Percentiles rank a stretch among this genome's conserved stretches.
These are phyloP conservation scores for Poecile atricapillus DNA, from an alignment of 2,113 vertebrate genomes.

Conservation along the genomic window DNA sequence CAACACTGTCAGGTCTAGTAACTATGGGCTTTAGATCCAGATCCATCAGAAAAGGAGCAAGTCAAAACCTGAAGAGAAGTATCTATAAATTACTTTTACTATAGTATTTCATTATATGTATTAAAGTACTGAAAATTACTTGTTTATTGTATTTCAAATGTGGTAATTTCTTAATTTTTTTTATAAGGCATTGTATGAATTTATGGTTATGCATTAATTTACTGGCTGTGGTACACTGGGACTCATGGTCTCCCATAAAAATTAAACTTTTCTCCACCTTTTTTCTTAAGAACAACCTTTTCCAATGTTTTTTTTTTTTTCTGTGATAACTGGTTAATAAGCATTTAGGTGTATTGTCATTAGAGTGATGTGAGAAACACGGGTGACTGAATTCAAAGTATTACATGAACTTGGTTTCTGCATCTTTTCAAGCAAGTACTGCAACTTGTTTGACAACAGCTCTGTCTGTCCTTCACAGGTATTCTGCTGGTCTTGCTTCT, in stretches of 20 bases:
- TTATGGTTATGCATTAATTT: background rate
- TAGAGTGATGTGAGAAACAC: background rate
- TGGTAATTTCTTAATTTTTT: accelerated
- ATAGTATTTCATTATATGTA: background rate
- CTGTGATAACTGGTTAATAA: background rate
- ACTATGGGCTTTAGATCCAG: background rate
- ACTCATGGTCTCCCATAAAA: background rate
- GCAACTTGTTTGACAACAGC: background rate
- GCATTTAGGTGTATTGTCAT: background rate
- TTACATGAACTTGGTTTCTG: background rate
- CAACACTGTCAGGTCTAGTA: background rate
- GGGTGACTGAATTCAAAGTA: background rate
- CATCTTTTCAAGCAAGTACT: background rate
- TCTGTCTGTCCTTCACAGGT: background rate
- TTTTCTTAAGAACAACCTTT: background rate
- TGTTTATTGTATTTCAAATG: background rate
- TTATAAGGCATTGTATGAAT: background rate
- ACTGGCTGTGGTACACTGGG: background rate
- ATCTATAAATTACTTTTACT: background rate
- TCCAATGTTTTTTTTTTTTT: background rate
- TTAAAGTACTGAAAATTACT: background rate
- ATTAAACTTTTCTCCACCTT: background rate
- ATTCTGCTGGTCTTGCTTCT: background rate
- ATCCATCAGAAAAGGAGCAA: background rate
- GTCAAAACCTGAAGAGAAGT: background rate